Evolutionary conservation across 2,797 vertebrate species (phyloP), one percentile per base, ranked within the genome.

Genomic region (Tolypeutes matacus): DNA sequence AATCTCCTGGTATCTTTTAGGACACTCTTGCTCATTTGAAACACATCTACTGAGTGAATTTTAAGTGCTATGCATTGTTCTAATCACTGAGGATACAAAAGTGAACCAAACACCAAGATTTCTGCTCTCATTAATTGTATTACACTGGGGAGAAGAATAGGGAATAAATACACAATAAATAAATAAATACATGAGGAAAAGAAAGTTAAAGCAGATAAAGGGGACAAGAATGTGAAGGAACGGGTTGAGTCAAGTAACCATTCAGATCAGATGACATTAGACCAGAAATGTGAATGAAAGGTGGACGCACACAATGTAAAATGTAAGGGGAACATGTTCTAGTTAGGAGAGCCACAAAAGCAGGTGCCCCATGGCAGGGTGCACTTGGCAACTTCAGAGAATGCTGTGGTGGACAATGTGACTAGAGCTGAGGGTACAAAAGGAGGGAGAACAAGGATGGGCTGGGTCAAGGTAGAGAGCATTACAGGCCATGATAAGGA

Each of bases 381-480:
- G 34, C 6, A 60, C 2, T 15, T 39, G n/a, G 53, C 17, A 39
- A 46, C 29, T 53, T 23, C 31, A 18, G 42, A 60, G 46, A 80
- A 84, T 15, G 31, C 9, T 11, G 8, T 76, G 51, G 21, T 15
- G n/a, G 31, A 39, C 5, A 10, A 9, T 53, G 7, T 9, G 12
- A 23, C 6, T 36, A 60, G 11, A 73, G 11, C 0, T 77, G 7
- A 51, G 1, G 12, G 12, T 5, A 82, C 10, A 81, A 87, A 25
- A 1, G 9, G 39, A 58, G 17, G 13, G 27, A 73, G 5, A n/a
- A 25, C 7, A 60, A 62, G 69, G 8, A 0, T 23, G 1, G 20
- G 0, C 5, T 12, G 7, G 21, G 13, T 42, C 2, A 7, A 75
- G 10, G 25, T 7, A 2, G 5, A n/a, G 1, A n/a, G 15, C 27